Evolutionary conservation across 23 tunicate species (phyloP), one percentile per base, ranked within the genome.

Genomic region (Clavelina lepadiformis): DNA sequence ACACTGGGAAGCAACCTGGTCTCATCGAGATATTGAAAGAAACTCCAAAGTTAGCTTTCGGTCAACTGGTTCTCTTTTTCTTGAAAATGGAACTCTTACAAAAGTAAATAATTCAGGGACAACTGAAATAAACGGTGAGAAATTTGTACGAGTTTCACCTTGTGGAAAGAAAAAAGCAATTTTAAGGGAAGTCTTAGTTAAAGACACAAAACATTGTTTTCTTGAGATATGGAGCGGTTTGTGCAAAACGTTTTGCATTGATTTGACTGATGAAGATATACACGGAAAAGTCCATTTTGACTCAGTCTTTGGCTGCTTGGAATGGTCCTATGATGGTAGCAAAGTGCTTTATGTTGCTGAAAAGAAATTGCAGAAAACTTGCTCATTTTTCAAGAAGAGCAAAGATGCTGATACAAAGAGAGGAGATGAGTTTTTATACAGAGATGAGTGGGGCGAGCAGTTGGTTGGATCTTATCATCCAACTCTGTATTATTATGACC

Each of bases 381-480:
- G 31, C 24, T 77, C 74, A 7, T 77, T 3, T 56, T 77, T 77
- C 55, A 63, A 52, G 4, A 68, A 69, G 47, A 1, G 31, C 0
- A 25, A 2, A 30, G 68, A 41, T 28, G 68, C 51, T 25, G 76
- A 72, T 6, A 61, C 2, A 15, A 24, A 3, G 24, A 55, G 22
- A 47, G 95, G 95, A 38, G 31, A 75, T 4, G 72, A 89, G 52
- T 71, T 33, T 54, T 18, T 81, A 18, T 65, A 47, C 58, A 46
- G 59, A 21, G 97, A 81, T 28, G 59, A 70, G 18, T 89, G 97
- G 97, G 97, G 97, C 4, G 97, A 89, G 41, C 97, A 89, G 50
- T 27, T 89, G 33, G 64, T 46, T 56, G 81, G 67, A 13, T 37
- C 68, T 7, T 44, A 62, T 26, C 41, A 56, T 22, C 89, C 97